Evolutionary conservation across 1,140 invertebrate species (phyloP).

Genomic region (Cataglyphis hispanica): DNA sequence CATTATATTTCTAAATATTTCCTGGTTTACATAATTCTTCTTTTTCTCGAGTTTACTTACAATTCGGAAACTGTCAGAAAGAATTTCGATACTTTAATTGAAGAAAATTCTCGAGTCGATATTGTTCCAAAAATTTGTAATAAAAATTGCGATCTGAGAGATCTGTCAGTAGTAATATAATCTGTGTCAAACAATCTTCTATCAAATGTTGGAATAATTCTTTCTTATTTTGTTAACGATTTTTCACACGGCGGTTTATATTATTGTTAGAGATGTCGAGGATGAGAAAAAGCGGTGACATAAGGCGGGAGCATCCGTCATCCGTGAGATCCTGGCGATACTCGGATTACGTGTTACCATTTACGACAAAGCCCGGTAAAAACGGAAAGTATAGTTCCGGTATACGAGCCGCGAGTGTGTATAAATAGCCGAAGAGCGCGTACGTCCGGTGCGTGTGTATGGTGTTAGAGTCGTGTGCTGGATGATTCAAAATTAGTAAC

Average conservation of each 20-base stretch:
- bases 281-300: conserved; percentile 3
- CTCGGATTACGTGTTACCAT: conserved; percentile 53
- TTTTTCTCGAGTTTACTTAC: background rate
- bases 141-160: background rate
- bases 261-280: too few relatives aligned
- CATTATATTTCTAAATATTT: background rate
- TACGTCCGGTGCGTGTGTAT: conserved; percentile 62
- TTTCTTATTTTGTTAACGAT: background rate
- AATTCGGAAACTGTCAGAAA: too few relatives aligned
- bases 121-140: background rate
- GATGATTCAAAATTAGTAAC: conserved; percentile 68
- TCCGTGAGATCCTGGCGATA: conserved; percentile 14
- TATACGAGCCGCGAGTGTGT: conserved; percentile 51
- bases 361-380: conserved; percentile 52
- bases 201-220: background rate
- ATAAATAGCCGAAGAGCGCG: conserved; percentile 70
- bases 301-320: background rate
- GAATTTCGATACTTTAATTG: background rate
- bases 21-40: background rate
- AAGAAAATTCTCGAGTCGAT: background rate
- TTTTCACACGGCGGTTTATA: background rate
- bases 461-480: conserved; percentile 28
- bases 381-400: conserved; percentile 75
- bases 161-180: background rate
- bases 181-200: background rate